Evolutionary conservation across 2,888 invertebrate genomes (phyloP), one percentile per base, ranked within the genome.

Genomic region (Callyntrura guangdongensis): DNA sequence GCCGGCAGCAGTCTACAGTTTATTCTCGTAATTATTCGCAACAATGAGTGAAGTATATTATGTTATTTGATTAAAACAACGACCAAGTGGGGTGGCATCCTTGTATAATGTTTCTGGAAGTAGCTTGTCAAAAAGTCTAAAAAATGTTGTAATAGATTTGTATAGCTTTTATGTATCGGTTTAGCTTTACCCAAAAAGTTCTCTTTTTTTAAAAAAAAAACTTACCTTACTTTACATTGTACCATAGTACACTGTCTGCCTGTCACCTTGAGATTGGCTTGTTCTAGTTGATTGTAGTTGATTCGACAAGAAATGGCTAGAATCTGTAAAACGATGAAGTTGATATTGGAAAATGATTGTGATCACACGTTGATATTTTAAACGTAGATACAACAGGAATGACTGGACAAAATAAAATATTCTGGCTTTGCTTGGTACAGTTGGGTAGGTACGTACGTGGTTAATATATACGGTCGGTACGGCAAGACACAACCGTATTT

Each of bases 1-100:
- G 56, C 79, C 79, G 56, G 79, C 79, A 79, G 79, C 79, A 79
- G 56, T 56, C 56, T 79, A 20, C 79, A 77, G 79, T 56, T 79
- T 56, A 56, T 79, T n/a, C 20, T 53, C 8, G 22, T 79, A 79
- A 79, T 79, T 79, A 79, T 79, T 79, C 12, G 79, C 79, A 56
- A 79, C 53, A 79, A 79, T 79, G 27, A n/a, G 25, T 27, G 20
- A 56, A 56, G 53, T 79, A 53, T 27, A 27, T 79, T 27, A 27
- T 79, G 56, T 56, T 53, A 79, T 14, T 17, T 79, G 79, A 53
- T 1, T 22, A 79, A 79, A 56, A 79, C 27, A 27, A 74, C 72
- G 22, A 74, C 72, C 17, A 47, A 45, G 72, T 47, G 20, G 72
- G 72, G 72, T 74, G 72, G 47, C 20, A 74, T 47, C 72, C 72